Evolutionary conservation across 2,797 vertebrate species (phyloP), one percentile per base, ranked within the genome.

Genomic region (Acanthurus leucopareius): DNA sequence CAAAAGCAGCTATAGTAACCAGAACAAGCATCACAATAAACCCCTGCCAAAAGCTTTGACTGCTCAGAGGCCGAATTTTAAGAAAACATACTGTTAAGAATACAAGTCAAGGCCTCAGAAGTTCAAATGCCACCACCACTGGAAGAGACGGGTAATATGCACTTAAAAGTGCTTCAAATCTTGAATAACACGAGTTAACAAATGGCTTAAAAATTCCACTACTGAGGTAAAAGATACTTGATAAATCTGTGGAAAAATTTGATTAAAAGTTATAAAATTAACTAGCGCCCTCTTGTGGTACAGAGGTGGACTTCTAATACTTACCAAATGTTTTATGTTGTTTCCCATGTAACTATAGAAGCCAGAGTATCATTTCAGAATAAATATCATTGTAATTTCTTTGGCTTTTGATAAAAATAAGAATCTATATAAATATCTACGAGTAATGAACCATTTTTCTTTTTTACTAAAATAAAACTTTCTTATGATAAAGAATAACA

Each of bases 281-380:
- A 80, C 38, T 58, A 81, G 69, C 75, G 75, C 89, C 89, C 85
- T 81, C 89, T 88, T 73, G 86, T 91, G 90, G 86, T 80, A 77
- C 17, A 85, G 54, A 87, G 42, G 7, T 61, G 51, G 75, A 80
- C 1, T 25, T 57, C 28, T 40, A 40, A 40, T 40, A 40, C 40
- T 40, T 40, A 8, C 4, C 10, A 40, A 40, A 40, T 8, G 8
- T 40, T 40, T 66, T 57, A 73, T 51, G 66, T 59, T 44, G 11
- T 58, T 38, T 54, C 25, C 13, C 10, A 69, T 25, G 58, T 48
- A 10, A 38, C 2, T 10, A 32, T 32, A 19, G 35, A 67, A 4
- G 61, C 47, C 9, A 54, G 15, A 20, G 48, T 64, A 63, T 67
- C 3, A 57, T 72, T 45, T 73, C 42, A 77, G 32, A 20, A 40